Evolutionary conservation across 2,797 vertebrate genomes (phyloP).

Genomic region (Gephyroberyx darwinii): DNA sequence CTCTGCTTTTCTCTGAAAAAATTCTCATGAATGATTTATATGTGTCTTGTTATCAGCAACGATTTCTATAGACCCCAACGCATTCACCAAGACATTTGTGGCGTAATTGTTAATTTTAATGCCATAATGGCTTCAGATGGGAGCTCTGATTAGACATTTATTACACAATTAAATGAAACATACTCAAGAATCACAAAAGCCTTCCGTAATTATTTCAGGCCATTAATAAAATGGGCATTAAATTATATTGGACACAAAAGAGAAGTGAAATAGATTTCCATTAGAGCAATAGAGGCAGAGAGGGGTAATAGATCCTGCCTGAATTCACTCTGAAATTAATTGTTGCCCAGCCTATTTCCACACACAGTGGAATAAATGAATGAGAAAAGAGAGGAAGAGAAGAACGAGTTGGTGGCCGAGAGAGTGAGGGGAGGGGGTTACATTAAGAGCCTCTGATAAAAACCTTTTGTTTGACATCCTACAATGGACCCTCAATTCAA

Average conservation of each 20-base stretch:
- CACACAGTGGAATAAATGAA: slow-evolving; percentile 99
- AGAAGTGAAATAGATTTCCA: slow-evolving; percentile 99
- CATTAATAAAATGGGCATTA: slow-evolving; percentile 99
- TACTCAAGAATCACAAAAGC: slow-evolving; percentile 99
- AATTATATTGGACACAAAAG: slow-evolving; percentile 99
- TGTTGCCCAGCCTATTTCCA: slow-evolving; percentile 99
- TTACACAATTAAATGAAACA: slow-evolving; percentile 99
- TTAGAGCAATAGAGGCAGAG: slow-evolving; percentile 99
- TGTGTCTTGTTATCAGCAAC: slow-evolving; percentile 99
- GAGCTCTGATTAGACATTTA: slow-evolving; percentile 99
- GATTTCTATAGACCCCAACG: slow-evolving; percentile 99
- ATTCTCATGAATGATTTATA: slow-evolving; percentile 99
- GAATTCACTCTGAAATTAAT: slow-evolving; percentile 99
- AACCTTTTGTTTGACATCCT: slow-evolving; percentile 84
- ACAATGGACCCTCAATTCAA: slow-evolving; percentile 82
- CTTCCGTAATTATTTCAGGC: slow-evolving; percentile 99
- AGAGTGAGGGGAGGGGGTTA: slow-evolving; percentile 70
- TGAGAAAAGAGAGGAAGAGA: slow-evolving; percentile 86
- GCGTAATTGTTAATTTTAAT: slow-evolving; percentile 99
- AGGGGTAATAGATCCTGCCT: slow-evolving; percentile 99
- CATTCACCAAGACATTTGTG: slow-evolving; percentile 96
- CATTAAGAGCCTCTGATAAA: slow-evolving; percentile 85
- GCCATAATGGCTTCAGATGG: slow-evolving; percentile 99
- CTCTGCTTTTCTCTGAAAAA: slow-evolving; percentile 82
- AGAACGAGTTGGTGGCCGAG: slow-evolving; percentile 79